These are phyloP conservation scores for Acheta domesticus DNA, from an alignment of 2,888 invertebrate species.

Conservation along the genomic window DNA sequence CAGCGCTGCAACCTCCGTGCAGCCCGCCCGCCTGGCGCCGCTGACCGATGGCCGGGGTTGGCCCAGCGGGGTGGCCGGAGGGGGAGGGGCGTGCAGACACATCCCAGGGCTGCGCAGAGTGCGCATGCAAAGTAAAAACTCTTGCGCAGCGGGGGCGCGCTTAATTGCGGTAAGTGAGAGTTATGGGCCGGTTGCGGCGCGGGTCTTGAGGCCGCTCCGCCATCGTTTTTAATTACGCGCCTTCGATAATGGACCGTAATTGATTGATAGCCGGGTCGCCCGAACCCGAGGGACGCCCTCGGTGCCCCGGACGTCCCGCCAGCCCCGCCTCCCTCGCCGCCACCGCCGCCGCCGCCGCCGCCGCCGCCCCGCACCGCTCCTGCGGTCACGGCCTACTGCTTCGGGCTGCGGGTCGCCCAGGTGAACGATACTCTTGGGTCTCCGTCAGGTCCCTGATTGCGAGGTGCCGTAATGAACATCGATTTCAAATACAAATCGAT, in stretches of 20 bases:
- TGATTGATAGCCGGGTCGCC: conserved; percentile 18
- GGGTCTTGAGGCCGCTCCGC: conserved; percentile 11
- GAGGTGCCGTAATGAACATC: too few species aligned
- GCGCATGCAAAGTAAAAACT: conserved; percentile 18
- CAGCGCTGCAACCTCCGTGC: too few species aligned
- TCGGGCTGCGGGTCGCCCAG: too few species aligned
- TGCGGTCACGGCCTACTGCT: too few species aligned
- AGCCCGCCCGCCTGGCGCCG: too few species aligned
- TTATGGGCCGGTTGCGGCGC: conserved; percentile 8
- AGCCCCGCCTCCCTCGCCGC: not conserved
- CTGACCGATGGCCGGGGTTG: too few species aligned
- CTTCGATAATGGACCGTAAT: conserved; percentile 18
- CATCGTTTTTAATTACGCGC: conserved; percentile 18
- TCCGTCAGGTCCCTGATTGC: too few species aligned
- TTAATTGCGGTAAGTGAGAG: conserved; percentile 10
- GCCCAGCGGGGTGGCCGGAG: too few species aligned
- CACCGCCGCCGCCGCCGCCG: not conserved
- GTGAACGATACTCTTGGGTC: too few species aligned
- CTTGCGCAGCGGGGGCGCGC: not conserved
- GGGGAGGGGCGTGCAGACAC: too few species aligned
- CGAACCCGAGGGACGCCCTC: not conserved
- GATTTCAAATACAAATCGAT: too few species aligned
- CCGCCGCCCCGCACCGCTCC: not conserved
- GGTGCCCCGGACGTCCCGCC: not conserved
- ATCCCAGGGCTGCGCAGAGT: too few species aligned